Conservation (phyloP, 2,113 vertebrate genomes). For the Balaenoptera acutorostrata region DNA sequence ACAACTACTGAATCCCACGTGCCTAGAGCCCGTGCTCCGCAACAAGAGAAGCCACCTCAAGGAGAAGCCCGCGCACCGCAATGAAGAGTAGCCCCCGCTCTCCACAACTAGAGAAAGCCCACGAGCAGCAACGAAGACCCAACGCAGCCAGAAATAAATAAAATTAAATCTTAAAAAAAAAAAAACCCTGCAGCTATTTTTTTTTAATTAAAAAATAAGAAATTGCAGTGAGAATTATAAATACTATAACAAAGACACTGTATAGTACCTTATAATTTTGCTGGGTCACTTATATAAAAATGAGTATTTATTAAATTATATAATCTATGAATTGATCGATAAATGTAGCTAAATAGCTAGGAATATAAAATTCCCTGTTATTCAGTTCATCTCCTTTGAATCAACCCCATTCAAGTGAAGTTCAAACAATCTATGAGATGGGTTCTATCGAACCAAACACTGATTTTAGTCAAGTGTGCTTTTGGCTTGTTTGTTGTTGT, state of each 20-base stretch:
- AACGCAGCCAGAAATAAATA: no score
- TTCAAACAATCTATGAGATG: neutral
- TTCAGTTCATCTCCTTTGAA: neutral
- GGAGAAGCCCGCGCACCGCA: no score
- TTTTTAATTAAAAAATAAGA: constrained; percentile 22
- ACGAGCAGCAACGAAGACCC: no score
- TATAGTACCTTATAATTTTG: neutral
- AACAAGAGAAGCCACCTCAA: no score
- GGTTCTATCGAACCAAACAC: neutral
- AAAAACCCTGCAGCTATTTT: neutral
- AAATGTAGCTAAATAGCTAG: neutral
- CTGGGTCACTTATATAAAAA: neutral
- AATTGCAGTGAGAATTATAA: neutral
- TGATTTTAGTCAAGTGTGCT: neutral
- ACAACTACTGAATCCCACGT: no score
- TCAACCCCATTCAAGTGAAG: neutral
- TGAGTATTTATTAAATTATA: neutral
- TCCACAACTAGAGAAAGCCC: no score
- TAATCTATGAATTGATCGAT: neutral
- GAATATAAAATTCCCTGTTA: neutral
- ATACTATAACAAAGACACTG: neutral
- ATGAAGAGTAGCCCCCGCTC: no score
- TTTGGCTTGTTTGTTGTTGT: neutral
- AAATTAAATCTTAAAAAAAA: no score
- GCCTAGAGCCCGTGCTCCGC: no score